Evolutionary conservation across 2,888 invertebrate species (phyloP).

Genomic region (Pogonocherus hispidulus): DNA sequence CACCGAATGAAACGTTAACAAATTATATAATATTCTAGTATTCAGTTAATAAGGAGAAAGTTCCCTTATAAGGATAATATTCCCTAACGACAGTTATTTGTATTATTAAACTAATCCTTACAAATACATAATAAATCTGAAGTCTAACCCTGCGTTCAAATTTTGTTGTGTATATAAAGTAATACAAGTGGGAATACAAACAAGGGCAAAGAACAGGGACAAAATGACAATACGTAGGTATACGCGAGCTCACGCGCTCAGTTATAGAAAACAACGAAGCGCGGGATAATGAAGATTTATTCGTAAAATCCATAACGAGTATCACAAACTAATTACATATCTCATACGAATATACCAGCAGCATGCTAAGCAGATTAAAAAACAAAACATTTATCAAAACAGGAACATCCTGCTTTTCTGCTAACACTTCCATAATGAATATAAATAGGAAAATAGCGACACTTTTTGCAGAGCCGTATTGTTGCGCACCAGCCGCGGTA

Average conservation of each 20-base stretch:
- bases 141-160: slow-evolving; percentile 37
- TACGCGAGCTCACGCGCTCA: background rate
- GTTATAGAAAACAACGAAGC: slow-evolving; percentile 21
- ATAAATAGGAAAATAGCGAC: slow-evolving; percentile 36
- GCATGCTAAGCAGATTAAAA: slow-evolving; percentile 27
- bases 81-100: background rate
- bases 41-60: background rate
- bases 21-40: background rate
- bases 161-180: slow-evolving; percentile 13
- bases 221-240: slow-evolving; percentile 38
- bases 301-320: slow-evolving; percentile 39
- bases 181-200: slow-evolving; percentile 39
- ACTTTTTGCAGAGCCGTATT: slow-evolving; percentile 25
- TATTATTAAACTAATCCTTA: slow-evolving; percentile 29
- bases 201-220: slow-evolving; percentile 39
- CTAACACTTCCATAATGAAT: slow-evolving; percentile 35
- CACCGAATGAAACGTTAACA: too few species aligned
- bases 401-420: slow-evolving; percentile 15
- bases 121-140: slow-evolving; percentile 41
- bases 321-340: slow-evolving; percentile 40
- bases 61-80: background rate
- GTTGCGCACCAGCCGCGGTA: slow-evolving; percentile 6
- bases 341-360: slow-evolving; percentile 17
- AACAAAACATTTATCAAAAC: slow-evolving; percentile 35
- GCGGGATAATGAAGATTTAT: slow-evolving; percentile 41